A percentile compares a stretch with the other conserved stretches of the same genome.
phyloP scores from a whole-genome alignment of 2,113 vertebrate species.

The Capra hircus region DNA sequence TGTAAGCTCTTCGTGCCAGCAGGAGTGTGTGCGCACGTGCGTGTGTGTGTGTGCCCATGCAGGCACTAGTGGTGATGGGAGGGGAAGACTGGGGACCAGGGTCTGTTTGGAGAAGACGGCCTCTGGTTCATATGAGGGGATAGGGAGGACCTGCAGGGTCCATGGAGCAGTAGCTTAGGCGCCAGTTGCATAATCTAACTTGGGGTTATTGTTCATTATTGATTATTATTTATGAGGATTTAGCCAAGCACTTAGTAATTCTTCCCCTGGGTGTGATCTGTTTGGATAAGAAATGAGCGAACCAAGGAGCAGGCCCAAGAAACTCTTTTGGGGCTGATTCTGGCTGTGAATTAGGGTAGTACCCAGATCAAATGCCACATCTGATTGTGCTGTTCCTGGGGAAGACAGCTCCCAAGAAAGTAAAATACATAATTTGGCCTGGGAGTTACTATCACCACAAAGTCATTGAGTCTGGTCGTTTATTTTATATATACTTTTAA shows the following conservation, averaged over 20 bases:
- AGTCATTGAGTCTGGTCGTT: background rate
- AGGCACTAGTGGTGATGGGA: background rate
- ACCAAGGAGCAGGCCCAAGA: background rate
- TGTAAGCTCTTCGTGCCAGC: background rate
- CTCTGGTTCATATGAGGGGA: background rate
- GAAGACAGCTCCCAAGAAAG: background rate
- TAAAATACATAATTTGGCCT: background rate
- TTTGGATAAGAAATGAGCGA: constrained; percentile 11
- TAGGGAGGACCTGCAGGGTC: background rate
- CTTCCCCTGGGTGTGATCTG: constrained; percentile 31
- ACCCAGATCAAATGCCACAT: background rate
- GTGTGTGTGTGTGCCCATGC: too few relatives aligned
- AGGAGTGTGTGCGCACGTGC: background rate
- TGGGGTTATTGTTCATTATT: background rate
- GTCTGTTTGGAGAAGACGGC: background rate
- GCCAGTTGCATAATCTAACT: background rate
- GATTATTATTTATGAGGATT: constrained; percentile 19
- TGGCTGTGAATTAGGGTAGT: background rate
- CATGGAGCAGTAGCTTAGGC: background rate
- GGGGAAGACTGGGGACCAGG: background rate
- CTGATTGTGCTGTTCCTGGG: background rate
- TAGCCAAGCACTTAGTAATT: constrained; percentile 14
- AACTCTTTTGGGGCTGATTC: background rate
- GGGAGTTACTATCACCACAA: background rate
- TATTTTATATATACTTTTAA: background rate